Conservation (phyloP, 2,888 invertebrate species). For the Platerodrilus igneus region DNA sequence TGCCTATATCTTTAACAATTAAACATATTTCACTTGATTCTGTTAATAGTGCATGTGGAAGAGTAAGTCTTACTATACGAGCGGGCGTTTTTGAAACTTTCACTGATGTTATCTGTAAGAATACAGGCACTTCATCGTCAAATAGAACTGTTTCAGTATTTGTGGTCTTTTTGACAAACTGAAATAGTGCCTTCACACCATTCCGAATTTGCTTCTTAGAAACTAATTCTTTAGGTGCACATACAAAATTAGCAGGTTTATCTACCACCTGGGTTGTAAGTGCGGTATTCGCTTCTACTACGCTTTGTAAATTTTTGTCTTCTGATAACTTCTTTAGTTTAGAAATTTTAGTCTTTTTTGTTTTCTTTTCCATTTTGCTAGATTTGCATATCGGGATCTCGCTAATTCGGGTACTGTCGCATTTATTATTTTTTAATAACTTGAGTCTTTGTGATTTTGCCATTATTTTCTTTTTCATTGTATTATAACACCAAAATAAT, state of each 20-base stretch:
- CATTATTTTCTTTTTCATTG: too few relatives aligned
- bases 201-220: slow-evolving; percentile 33
- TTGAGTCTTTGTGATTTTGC: too few relatives aligned
- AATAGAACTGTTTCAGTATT: slow-evolving; percentile 49
- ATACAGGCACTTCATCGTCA: slow-evolving; percentile 55
- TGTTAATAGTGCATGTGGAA: slow-evolving; percentile 61
- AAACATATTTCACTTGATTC: slow-evolving; percentile 68
- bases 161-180: slow-evolving; percentile 38
- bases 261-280: too few relatives aligned
- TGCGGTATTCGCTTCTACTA: too few relatives aligned
- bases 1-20: slow-evolving; percentile 72
- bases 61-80: slow-evolving; percentile 57
- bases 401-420: too few relatives aligned
- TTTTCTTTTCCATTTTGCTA: too few relatives aligned
- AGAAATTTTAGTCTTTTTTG: too few relatives aligned
- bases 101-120: slow-evolving; percentile 57
- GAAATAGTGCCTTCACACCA: slow-evolving; percentile 41
- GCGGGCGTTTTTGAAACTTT: slow-evolving; percentile 60
- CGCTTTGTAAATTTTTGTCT: slow-evolving; percentile 10
- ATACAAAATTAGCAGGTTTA: too few relatives aligned
- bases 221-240: slow-evolving; percentile 10
- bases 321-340: too few relatives aligned
- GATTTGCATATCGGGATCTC: too few relatives aligned
- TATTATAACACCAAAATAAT: too few relatives aligned
- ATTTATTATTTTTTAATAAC: too few relatives aligned